phyloP scores from a whole-genome alignment of 2,113 vertebrate genomes.

The Mus pahari region DNA sequence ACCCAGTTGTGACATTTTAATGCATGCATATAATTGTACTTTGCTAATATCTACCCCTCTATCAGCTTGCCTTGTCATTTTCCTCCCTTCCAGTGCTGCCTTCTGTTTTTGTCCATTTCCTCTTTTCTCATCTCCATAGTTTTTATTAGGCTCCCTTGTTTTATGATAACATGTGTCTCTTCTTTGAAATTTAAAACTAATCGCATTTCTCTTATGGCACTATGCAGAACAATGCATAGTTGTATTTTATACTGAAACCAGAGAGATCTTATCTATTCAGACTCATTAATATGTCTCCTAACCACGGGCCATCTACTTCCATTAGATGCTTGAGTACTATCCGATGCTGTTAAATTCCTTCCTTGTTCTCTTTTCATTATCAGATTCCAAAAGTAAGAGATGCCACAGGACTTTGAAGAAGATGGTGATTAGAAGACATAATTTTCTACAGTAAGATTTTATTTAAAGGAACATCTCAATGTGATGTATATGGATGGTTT shows the following conservation, averaged over 20 bases:
- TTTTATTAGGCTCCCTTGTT: neutral
- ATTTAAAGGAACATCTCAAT: slow-evolving; percentile 10
- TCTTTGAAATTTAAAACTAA: slow-evolving; percentile 14
- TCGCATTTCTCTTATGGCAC: neutral
- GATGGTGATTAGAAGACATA: neutral
- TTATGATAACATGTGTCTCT: neutral
- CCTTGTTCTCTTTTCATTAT: neutral
- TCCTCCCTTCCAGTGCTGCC: neutral
- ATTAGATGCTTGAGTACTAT: neutral
- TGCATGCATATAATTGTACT: neutral
- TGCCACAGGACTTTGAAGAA: slow-evolving; percentile 8
- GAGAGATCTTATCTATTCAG: neutral
- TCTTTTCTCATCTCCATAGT: neutral
- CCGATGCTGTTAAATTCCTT: neutral
- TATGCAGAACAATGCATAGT: neutral
- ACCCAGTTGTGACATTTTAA: neutral
- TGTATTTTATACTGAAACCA: neutral
- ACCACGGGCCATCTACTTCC: neutral
- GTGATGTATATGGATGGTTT: neutral
- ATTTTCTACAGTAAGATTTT: neutral
- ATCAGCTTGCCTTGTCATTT: neutral
- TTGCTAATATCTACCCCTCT: neutral
- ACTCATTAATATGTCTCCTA: slow-evolving; percentile 20
- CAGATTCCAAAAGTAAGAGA: neutral
- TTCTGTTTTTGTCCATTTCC: neutral